Evolutionary conservation across 2,113 vertebrate genomes (phyloP).

Genomic region (Aramus guarauna): DNA sequence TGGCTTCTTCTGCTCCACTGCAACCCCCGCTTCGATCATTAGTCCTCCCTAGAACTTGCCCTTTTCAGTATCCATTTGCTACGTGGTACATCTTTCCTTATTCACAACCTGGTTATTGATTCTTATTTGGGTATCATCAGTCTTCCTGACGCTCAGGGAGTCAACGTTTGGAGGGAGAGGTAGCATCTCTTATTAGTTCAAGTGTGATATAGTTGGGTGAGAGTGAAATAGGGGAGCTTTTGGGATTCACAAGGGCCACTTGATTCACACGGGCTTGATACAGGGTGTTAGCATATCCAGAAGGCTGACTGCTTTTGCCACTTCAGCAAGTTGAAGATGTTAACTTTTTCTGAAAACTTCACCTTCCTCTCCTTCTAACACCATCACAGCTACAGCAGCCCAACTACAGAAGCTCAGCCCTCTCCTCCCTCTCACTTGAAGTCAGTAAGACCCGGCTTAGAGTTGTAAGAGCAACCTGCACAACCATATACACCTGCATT

Average conservation of each 20-base stretch:
- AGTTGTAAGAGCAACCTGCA: background rate
- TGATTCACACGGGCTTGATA: background rate
- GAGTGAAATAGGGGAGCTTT: background rate
- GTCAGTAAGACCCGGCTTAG: background rate
- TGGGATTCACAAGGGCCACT: background rate
- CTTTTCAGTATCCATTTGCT: slow-evolving; percentile 62
- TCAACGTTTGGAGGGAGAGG: background rate
- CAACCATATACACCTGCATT: rapidly evolving
- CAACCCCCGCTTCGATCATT: background rate
- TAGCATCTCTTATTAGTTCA: background rate
- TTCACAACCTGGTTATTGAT: slow-evolving; percentile 31
- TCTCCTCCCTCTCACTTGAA: background rate
- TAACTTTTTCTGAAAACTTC: background rate
- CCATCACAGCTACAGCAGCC: background rate
- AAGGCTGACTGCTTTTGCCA: background rate
- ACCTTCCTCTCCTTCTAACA: background rate
- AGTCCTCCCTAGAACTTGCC: slow-evolving; percentile 22
- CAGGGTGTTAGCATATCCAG: too few species aligned
- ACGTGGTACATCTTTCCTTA: slow-evolving; percentile 26
- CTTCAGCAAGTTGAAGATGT: background rate
- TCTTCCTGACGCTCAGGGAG: background rate
- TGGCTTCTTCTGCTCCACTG: background rate
- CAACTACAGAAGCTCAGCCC: background rate
- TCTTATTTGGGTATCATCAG: background rate
- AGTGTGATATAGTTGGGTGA: background rate